These are phyloP conservation scores for Macrocentrus cingulum DNA, from an alignment of 1,140 invertebrate species.

Conservation along the genomic window DNA sequence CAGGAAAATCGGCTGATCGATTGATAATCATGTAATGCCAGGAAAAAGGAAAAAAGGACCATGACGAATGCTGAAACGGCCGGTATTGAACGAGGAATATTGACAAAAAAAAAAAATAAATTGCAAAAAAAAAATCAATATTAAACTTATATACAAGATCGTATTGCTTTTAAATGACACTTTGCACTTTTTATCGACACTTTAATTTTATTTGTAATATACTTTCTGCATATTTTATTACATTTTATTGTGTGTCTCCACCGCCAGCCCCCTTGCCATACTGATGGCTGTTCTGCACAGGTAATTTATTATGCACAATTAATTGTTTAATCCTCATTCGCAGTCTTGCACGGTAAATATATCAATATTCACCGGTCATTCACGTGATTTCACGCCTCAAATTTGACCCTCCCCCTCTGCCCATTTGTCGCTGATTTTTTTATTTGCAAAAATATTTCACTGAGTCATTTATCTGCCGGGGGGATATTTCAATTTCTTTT, in stretches of 20 bases:
- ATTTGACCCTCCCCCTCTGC: neutral
- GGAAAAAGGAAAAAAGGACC: neutral
- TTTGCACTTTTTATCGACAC: constrained; percentile 34
- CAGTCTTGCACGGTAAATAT: constrained; percentile 53
- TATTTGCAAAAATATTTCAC: too few relatives aligned
- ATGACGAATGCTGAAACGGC: constrained; percentile 6
- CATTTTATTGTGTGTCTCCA: constrained; percentile 59
- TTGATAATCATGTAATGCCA: constrained; percentile 25
- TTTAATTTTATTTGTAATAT: constrained; percentile 38
- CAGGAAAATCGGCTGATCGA: constrained; percentile 27
- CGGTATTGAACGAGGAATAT: constrained; percentile 16
- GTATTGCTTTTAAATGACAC: constrained; percentile 26
- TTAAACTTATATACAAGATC: constrained; percentile 7
- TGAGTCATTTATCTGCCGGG: too few relatives aligned
- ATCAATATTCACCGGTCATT: constrained; percentile 24
- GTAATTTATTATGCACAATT: constrained; percentile 67
- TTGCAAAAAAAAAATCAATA: constrained; percentile 11
- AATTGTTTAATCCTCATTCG: constrained; percentile 53
- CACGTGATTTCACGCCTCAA: constrained; percentile 8
- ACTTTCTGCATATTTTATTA: constrained; percentile 58
- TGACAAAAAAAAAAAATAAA: constrained; percentile 7
- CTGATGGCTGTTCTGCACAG: constrained; percentile 83
- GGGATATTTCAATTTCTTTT: too few relatives aligned
- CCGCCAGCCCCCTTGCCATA: constrained; percentile 80
- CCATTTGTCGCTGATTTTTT: too few relatives aligned